A percentile compares a stretch with the other conserved stretches of the same genome.
These are phyloP conservation scores for Meghimatium bilineatum DNA, from an alignment of 2,888 invertebrate genomes.

Conservation along the genomic window DNA sequence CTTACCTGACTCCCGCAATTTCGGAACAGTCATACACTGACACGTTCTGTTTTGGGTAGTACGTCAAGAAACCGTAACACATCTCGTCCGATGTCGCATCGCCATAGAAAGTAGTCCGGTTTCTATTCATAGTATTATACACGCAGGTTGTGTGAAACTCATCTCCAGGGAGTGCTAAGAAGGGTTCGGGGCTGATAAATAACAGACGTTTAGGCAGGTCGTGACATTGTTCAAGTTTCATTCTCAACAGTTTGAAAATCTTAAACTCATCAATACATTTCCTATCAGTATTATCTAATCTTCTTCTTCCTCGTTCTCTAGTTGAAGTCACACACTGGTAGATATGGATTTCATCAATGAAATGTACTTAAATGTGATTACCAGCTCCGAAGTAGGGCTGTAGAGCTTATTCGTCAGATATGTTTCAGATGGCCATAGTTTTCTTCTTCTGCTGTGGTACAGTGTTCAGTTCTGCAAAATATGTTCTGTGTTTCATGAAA, in stretches of 20 bases:
- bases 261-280: not conserved
- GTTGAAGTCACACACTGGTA: too few species aligned
- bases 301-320: not conserved
- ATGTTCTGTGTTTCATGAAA: too few species aligned
- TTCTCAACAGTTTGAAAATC: not conserved
- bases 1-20: not conserved
- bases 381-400: too few species aligned
- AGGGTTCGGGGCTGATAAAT: slow-evolving; percentile 22
- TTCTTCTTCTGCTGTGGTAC: too few species aligned
- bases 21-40: not conserved
- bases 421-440: too few species aligned
- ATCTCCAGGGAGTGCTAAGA: slow-evolving; percentile 52
- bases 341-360: too few species aligned
- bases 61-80: slow-evolving; percentile 63
- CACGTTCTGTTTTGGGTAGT: slow-evolving; percentile 53
- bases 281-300: not conserved
- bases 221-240: not conserved
- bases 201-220: not conserved
- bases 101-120: slow-evolving; percentile 55
- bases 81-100: slow-evolving; percentile 64
- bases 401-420: too few species aligned
- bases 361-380: too few species aligned
- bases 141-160: slow-evolving; percentile 50
- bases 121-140: slow-evolving; percentile 42
- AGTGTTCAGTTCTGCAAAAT: too few species aligned